phyloP scores from a whole-genome alignment of 2,888 invertebrate species.

The Peribatodes rhomboidaria region DNA sequence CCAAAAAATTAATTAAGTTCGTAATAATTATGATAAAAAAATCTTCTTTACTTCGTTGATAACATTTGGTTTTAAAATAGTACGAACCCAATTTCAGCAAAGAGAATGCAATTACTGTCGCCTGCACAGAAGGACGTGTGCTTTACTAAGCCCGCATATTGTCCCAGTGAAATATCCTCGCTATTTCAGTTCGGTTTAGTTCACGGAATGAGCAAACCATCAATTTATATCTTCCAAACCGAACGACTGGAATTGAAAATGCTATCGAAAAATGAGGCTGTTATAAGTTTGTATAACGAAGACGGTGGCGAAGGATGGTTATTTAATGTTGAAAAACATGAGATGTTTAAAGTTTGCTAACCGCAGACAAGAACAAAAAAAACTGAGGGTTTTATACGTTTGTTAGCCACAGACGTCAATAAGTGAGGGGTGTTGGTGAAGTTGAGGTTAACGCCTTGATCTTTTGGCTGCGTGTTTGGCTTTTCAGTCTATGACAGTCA shows the following conservation, averaged over 20 bases:
- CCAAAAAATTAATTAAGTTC: no score
- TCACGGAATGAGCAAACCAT: slow-evolving; percentile 12
- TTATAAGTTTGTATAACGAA: background rate
- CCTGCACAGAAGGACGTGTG: slow-evolving; percentile 13
- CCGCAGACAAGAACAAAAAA: no score
- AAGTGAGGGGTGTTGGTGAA: no score
- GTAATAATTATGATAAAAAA: no score
- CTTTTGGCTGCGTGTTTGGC: no score
- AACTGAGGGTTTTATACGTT: no score
- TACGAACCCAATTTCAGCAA: background rate
- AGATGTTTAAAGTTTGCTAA: background rate
- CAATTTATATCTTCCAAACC: slow-evolving; percentile 18
- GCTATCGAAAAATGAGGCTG: background rate
- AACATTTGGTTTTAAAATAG: background rate
- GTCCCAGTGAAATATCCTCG: slow-evolving; percentile 14
- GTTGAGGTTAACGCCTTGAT: no score
- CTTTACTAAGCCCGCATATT: slow-evolving; percentile 16
- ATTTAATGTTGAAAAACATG: background rate
- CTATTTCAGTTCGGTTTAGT: slow-evolving; percentile 28
- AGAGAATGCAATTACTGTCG: slow-evolving; percentile 32
- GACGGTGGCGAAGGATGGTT: background rate
- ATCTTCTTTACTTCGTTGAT: no score
- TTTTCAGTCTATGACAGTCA: no score
- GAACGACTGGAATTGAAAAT: slow-evolving; percentile 3
- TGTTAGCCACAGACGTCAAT: no score